Conservation (phyloP, 2,888 invertebrate species). For the Melanophora roralis region DNA sequence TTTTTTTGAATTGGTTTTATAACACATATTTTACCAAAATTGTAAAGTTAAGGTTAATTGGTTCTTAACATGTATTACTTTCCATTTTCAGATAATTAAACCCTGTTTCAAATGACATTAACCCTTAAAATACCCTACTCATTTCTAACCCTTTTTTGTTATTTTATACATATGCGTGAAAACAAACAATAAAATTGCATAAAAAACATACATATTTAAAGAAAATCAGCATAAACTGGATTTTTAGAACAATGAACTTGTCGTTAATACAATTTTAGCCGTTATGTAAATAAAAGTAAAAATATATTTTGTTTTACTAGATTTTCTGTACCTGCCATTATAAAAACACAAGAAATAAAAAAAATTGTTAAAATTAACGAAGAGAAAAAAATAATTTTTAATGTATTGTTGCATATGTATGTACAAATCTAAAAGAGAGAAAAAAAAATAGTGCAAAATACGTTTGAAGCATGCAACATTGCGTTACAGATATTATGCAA, state of each 20-base stretch:
- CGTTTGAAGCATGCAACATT: slow-evolving; percentile 54
- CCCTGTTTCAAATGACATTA: no score
- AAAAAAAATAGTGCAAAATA: slow-evolving; percentile 25
- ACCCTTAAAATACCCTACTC: not conserved
- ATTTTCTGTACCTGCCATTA: slow-evolving; percentile 27
- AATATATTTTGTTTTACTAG: not conserved
- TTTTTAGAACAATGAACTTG: slow-evolving; percentile 54
- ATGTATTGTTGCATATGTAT: slow-evolving; percentile 1
- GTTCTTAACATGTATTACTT: no score
- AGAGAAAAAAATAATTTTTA: slow-evolving; percentile 29
- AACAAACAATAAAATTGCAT: not conserved
- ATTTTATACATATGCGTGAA: not conserved
- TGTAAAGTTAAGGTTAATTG: no score
- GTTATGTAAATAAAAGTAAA: slow-evolving; percentile 8
- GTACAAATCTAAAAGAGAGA: not conserved
- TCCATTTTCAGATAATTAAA: no score
- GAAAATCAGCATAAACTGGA: not conserved
- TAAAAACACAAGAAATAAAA: slow-evolving; percentile 13
- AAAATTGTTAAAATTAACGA: not conserved
- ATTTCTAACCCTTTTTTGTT: not conserved
- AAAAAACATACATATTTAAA: not conserved
- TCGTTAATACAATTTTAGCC: slow-evolving; percentile 1
- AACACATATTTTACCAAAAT: no score
- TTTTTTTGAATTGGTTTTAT: no score
- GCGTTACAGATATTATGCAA: slow-evolving; percentile 55